Conservation (phyloP, 2,888 invertebrate genomes). For the Epinotia brunnichana region DNA sequence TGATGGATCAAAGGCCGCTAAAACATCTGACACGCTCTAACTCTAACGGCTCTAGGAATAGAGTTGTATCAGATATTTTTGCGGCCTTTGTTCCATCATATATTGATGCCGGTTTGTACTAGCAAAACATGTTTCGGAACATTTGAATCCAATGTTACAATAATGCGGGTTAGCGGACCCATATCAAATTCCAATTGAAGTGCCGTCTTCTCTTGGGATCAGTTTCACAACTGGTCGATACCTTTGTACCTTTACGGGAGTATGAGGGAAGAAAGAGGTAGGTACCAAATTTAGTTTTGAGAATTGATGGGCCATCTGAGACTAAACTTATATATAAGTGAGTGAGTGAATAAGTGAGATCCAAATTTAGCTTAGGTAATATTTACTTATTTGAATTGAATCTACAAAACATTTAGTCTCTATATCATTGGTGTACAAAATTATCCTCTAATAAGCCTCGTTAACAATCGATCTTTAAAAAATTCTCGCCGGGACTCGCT, state of each 20-base stretch:
- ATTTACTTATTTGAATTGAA: neutral
- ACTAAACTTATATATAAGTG: neutral
- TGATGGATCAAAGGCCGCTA: no score
- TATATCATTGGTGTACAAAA: no score
- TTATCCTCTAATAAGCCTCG: no score
- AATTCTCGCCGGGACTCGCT: no score
- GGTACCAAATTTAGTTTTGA: constrained; percentile 21
- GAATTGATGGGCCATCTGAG: constrained; percentile 9
- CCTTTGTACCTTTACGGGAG: constrained; percentile 18
- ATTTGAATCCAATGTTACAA: neutral
- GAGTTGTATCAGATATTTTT: no score
- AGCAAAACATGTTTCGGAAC: neutral
- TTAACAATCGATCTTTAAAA: no score
- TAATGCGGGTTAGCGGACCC: constrained; percentile 21
- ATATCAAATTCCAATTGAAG: constrained; percentile 35
- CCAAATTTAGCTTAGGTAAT: neutral
- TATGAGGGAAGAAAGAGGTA: constrained; percentile 9
- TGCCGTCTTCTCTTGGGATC: constrained; percentile 31
- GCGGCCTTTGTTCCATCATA: no score
- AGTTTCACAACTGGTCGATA: constrained; percentile 11
- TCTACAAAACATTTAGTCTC: neutral
- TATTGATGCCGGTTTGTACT: no score
- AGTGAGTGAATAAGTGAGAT: no score
- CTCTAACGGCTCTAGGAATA: no score
- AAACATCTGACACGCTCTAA: no score